These are phyloP conservation scores for Paracentrotus lividus DNA, from an alignment of 53 echinoderm and acorn worm genomes.

Conservation along the genomic window DNA sequence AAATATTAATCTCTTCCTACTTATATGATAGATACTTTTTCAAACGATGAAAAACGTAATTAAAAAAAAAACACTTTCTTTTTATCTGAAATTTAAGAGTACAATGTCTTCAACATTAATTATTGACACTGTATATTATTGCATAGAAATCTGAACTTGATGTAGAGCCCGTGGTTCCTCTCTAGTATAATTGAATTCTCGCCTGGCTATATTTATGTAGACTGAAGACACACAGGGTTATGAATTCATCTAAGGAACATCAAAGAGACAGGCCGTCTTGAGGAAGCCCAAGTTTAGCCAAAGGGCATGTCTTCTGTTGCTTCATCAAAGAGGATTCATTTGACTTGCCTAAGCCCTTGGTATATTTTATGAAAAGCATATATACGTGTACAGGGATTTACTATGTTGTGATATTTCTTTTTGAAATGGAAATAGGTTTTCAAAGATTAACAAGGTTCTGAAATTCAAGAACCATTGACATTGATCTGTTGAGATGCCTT, in stretches of 20 bases:
- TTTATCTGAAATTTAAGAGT: background rate
- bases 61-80: too few relatives aligned
- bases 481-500: background rate
- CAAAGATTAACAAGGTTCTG: background rate
- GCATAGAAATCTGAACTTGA: background rate
- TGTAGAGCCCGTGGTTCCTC: background rate
- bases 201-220: slow-evolving; percentile 21
- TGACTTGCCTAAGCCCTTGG: slow-evolving; percentile 1
- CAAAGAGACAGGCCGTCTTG: slow-evolving; percentile 49
- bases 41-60: too few relatives aligned
- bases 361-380: background rate
- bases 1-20: too few relatives aligned
- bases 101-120: too few relatives aligned
- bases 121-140: slow-evolving; percentile 10
- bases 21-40: too few relatives aligned
- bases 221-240: slow-evolving; percentile 31
- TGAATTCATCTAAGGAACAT: slow-evolving; percentile 40
- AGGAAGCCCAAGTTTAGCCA: background rate
- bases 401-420: background rate
- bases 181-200: slow-evolving; percentile 15
- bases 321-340: slow-evolving; percentile 43
- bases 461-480: background rate
- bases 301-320: slow-evolving; percentile 55
- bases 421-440: background rate
- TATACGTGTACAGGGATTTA: background rate